Conservation (phyloP, 1,140 invertebrate genomes). For the Drosophila neocordata region DNA sequence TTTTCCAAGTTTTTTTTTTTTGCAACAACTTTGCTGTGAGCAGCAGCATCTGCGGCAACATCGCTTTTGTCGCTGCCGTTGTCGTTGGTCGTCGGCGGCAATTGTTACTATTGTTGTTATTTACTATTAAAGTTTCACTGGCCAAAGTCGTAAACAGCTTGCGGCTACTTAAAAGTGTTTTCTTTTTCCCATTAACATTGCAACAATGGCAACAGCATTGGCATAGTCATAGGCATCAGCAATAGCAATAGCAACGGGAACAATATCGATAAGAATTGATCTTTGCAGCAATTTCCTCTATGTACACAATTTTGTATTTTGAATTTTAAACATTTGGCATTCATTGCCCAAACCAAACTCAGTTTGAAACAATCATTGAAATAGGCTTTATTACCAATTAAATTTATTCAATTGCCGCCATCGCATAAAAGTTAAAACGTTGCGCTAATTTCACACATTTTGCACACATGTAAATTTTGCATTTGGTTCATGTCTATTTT, state of each 20-base stretch:
- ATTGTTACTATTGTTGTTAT: conserved; percentile 73
- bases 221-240: neutral
- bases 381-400: conserved; percentile 68
- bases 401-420: conserved; percentile 74
- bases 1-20: conserved; percentile 61
- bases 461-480: conserved; percentile 17
- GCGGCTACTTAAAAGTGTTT: conserved; percentile 41
- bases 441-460: conserved; percentile 57
- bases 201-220: neutral
- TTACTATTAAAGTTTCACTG: conserved; percentile 72
- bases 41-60: conserved; percentile 11
- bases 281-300: neutral
- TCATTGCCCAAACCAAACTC: neutral
- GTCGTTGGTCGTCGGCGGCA: conserved; percentile 43
- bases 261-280: neutral
- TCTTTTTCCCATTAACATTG: conserved; percentile 51
- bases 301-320: conserved; percentile 43
- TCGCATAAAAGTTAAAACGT: conserved; percentile 64
- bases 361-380: conserved; percentile 37
- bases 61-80: neutral
- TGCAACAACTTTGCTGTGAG: conserved; percentile 8
- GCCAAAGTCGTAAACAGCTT: conserved; percentile 61
- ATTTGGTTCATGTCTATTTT: conserved; percentile 48
- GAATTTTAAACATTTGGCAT: conserved; percentile 33
- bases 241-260: neutral